Percentiles rank a stretch among this genome's conserved stretches.
Evolutionary conservation across 2,888 invertebrate species (phyloP).

Genomic region (Tiphia femorata): DNA sequence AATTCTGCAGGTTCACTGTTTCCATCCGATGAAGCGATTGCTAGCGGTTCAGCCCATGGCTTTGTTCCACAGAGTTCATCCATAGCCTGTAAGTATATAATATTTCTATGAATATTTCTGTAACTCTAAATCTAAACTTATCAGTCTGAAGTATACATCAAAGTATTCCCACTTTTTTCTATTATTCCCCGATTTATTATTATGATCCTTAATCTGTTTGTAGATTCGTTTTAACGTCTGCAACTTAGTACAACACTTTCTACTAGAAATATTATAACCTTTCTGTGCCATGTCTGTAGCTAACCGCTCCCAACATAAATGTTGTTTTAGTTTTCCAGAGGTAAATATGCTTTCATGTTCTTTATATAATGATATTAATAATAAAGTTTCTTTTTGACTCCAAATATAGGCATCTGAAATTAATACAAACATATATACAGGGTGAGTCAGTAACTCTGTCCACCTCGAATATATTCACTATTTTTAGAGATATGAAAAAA

Average conservation of each 20-base stretch:
- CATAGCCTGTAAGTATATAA: background rate
- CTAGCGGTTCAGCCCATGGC: background rate
- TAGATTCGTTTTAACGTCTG: conserved; percentile 1
- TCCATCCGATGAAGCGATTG: background rate
- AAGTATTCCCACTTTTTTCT: background rate
- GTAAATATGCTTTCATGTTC: background rate
- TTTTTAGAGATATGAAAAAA: no score
- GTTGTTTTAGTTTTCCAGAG: background rate
- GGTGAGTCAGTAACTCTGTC: no score
- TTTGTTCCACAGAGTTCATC: background rate
- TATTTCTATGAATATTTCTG: background rate
- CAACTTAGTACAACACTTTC: background rate
- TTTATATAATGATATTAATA: background rate
- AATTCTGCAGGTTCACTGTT: background rate
- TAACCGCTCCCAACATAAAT: background rate
- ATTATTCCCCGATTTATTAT: no score
- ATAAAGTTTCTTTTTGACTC: background rate
- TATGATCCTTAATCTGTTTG: background rate
- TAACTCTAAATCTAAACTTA: background rate
- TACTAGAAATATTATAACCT: background rate
- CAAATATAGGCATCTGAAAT: background rate
- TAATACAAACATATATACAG: background rate
- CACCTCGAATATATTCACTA: no score
- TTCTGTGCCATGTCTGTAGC: background rate
- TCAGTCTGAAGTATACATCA: background rate